Evolutionary conservation across 2,113 vertebrate species (phyloP).

Genomic region (Gopherus flavomarginatus): DNA sequence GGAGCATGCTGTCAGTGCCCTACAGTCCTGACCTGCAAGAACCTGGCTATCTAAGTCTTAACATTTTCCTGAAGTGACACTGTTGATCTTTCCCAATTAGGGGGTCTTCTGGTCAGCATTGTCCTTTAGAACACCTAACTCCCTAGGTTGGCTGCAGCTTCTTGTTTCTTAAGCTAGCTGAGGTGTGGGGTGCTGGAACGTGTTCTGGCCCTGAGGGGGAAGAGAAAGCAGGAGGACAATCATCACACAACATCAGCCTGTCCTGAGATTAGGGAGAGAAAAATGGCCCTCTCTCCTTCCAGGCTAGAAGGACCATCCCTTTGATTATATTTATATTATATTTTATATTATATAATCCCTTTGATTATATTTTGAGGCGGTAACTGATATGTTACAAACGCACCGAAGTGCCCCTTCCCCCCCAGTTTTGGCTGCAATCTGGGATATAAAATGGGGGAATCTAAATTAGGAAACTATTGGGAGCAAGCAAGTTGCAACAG

Average conservation of each 20-base stretch:
- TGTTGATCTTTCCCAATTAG: neutral
- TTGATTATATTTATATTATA: too few species aligned
- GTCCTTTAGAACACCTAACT: neutral
- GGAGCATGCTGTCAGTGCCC: neutral
- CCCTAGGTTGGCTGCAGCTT: neutral
- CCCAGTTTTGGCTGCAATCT: neutral
- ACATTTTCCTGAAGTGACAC: neutral
- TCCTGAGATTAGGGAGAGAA: neutral
- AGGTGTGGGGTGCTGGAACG: accelerated
- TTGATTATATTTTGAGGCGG: neutral
- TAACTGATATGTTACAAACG: neutral
- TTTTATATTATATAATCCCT: neutral
- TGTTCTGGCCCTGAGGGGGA: neutral
- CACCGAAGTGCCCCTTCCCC: neutral
- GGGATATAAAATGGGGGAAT: neutral
- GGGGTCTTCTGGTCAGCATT: neutral
- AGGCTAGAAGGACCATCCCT: neutral
- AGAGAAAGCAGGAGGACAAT: neutral
- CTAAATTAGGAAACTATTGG: slow-evolving; percentile 2
- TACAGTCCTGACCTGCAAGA: neutral
- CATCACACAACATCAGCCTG: neutral
- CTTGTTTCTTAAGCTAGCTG: neutral
- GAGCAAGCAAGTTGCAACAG: slow-evolving; percentile 51
- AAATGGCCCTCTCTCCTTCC: neutral
- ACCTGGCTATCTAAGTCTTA: neutral